Evolutionary conservation across 2,888 invertebrate species (phyloP).

Genomic region (Atherix ibis): DNA sequence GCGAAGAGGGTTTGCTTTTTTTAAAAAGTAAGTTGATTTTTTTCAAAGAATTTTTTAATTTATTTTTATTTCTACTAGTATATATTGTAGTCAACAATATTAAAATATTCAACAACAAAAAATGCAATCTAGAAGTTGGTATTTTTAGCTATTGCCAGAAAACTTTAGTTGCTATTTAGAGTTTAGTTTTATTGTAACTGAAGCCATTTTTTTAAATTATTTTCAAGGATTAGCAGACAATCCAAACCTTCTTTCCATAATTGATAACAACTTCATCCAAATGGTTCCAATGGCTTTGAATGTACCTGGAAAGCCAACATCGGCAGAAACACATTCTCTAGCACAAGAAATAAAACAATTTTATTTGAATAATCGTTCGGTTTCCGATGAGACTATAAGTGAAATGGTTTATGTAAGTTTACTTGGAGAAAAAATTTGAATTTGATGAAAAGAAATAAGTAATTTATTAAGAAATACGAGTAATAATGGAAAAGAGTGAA

Average conservation of each 20-base stretch:
- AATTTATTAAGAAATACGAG: background rate
- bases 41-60: background rate
- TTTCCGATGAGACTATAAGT: constrained; percentile 38
- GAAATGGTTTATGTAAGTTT: constrained; percentile 39
- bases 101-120: background rate
- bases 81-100: background rate
- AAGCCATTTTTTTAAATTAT: background rate
- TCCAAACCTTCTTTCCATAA: constrained; percentile 38
- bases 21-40: constrained; percentile 35
- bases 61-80: background rate
- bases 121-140: too few relatives aligned
- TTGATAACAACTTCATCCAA: constrained; percentile 41
- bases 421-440: background rate
- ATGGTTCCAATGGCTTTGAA: constrained; percentile 40
- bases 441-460: constrained; percentile 6
- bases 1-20: constrained; percentile 48
- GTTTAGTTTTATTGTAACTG: too few relatives aligned
- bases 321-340: constrained; percentile 28
- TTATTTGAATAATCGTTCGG: constrained; percentile 40
- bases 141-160: too few relatives aligned
- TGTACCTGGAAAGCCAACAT: constrained; percentile 18
- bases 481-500: too few relatives aligned
- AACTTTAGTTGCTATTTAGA: too few relatives aligned
- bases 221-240: constrained; percentile 40
- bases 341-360: constrained; percentile 37